Conservation (phyloP, 2,797 vertebrate genomes). For the Selene dorsalis region DNA sequence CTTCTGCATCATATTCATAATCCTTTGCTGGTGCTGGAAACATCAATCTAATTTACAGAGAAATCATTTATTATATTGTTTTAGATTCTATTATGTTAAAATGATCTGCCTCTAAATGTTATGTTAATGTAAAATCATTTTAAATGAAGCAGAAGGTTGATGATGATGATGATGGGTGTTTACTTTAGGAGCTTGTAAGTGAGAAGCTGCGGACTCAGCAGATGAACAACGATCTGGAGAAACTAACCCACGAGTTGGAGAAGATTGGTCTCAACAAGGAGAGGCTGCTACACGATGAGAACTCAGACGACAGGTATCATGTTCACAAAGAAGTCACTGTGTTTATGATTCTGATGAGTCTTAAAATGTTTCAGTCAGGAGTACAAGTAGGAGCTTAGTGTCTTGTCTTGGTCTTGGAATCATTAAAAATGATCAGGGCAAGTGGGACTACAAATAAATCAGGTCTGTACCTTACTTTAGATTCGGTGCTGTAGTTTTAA, state of each 20-base stretch:
- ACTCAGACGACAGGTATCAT: slow-evolving; percentile 92
- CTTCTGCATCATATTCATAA: background rate
- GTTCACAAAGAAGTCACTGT: background rate
- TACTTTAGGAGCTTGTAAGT: slow-evolving; percentile 92
- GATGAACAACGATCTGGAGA: slow-evolving; percentile 97
- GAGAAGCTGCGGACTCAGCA: slow-evolving; percentile 97
- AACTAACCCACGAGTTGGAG: slow-evolving; percentile 96
- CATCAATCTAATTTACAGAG: background rate
- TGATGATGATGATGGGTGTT: background rate
- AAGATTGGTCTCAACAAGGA: slow-evolving; percentile 99
- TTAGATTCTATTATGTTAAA: too few relatives aligned
- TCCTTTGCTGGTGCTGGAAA: background rate
- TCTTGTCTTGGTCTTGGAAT: slow-evolving; percentile 1
- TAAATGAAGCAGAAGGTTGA: background rate
- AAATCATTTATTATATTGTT: too few relatives aligned
- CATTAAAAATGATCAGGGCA: slow-evolving; percentile 15
- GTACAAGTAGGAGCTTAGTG: background rate
- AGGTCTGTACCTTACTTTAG: slow-evolving; percentile 17
- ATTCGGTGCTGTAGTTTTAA: slow-evolving; percentile 5
- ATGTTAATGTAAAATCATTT: too few relatives aligned
- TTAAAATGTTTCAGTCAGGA: background rate
- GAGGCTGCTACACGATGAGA: slow-evolving; percentile 92
- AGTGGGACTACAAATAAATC: slow-evolving; percentile 13
- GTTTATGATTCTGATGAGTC: background rate
- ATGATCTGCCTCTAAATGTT: too few relatives aligned